A percentile compares a stretch with the other conserved stretches of the same genome.
phyloP scores from a whole-genome alignment of 2,888 invertebrate genomes.

The Diploptera punctata region DNA sequence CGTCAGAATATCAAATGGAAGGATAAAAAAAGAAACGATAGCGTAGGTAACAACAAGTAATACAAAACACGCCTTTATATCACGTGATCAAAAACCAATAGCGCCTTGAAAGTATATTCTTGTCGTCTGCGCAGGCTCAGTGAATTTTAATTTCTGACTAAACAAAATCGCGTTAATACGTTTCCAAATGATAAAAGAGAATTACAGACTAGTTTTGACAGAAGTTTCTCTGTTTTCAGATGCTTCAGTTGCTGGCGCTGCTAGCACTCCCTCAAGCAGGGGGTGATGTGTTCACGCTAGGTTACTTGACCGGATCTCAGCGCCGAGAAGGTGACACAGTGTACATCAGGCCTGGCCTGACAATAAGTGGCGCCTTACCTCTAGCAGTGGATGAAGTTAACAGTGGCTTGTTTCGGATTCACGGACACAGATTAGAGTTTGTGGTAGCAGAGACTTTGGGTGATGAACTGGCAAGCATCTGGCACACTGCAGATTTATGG shows the following conservation, averaged over 20 bases:
- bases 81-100: too few species aligned
- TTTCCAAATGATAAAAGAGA: too few species aligned
- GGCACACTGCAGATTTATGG: constrained; percentile 85
- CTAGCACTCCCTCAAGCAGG: constrained; percentile 11
- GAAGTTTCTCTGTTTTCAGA: not conserved
- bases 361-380: constrained; percentile 83
- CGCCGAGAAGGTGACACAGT: constrained; percentile 77
- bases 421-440: constrained; percentile 79
- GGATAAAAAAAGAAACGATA: too few species aligned
- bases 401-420: constrained; percentile 58
- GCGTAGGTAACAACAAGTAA: too few species aligned
- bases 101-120: too few species aligned
- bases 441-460: constrained; percentile 91
- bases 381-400: constrained; percentile 76
- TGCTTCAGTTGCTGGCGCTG: constrained; percentile 27
- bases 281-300: constrained; percentile 35
- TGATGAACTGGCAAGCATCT: constrained; percentile 85
- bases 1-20: too few species aligned
- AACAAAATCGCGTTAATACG: too few species aligned
- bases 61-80: too few species aligned
- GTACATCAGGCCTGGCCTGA: constrained; percentile 78
- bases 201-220: too few species aligned
- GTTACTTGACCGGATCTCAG: constrained; percentile 67
- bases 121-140: too few species aligned
- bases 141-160: too few species aligned